Conservation (phyloP, 1,140 invertebrate species). For the Caenorhabditis latens region DNA sequence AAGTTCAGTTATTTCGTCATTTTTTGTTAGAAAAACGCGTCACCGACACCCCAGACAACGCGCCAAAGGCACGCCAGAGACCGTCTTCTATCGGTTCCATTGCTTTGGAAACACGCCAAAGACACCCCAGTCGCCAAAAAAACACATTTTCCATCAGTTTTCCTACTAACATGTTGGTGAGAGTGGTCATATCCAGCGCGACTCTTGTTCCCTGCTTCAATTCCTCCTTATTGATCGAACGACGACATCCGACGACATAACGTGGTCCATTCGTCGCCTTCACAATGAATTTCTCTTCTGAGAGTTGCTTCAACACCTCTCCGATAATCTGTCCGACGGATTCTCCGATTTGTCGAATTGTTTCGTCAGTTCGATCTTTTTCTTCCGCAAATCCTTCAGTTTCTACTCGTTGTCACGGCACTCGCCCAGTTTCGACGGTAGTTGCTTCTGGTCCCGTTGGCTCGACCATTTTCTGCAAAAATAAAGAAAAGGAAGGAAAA, state of each 20-base stretch:
- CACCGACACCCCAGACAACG: no score
- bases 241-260: constrained; percentile 97
- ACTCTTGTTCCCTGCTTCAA: constrained; percentile 94
- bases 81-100: no score
- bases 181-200: no score
- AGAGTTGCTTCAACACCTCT: constrained; percentile 97
- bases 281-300: constrained; percentile 99
- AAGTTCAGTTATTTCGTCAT: no score
- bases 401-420: constrained; percentile 74
- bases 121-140: no score
- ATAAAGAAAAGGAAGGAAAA: no score
- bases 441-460: constrained; percentile 30
- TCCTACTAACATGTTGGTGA: no score
- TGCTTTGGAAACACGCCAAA: no score
- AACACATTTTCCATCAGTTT: no score
- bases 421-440: constrained; percentile 74
- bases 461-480: constrained; percentile 60
- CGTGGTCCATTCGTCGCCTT: constrained; percentile 99
- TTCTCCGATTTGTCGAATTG: constrained; percentile 99
- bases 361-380: constrained; percentile 93
- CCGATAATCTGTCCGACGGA: constrained; percentile 99
- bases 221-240: constrained; percentile 95
- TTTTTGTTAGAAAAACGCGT: no score
- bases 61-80: no score
- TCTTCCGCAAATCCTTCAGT: constrained; percentile 76